Evolutionary conservation across 2,113 vertebrate species (phyloP).

Genomic region (Ceyx margarethae): DNA sequence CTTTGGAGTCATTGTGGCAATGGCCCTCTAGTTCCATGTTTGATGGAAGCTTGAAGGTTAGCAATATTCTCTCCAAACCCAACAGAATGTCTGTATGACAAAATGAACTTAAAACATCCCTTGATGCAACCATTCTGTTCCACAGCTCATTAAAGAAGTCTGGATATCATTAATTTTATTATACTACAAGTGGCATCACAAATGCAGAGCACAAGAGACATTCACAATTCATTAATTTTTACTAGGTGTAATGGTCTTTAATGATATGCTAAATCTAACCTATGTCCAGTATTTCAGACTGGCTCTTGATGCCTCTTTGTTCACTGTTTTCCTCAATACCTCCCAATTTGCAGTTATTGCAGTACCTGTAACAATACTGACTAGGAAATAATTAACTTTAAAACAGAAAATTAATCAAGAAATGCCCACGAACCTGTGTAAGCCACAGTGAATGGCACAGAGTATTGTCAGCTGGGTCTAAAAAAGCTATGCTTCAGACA

Average conservation of each 20-base stretch:
- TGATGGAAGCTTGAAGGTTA: neutral
- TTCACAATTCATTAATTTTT: neutral
- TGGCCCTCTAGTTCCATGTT: neutral
- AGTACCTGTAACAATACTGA: neutral
- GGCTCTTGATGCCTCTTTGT: neutral
- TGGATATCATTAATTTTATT: neutral
- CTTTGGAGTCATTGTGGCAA: neutral
- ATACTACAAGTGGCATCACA: neutral
- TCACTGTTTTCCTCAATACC: neutral
- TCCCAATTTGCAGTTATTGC: neutral
- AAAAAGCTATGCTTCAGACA: neutral
- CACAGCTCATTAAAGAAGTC: neutral
- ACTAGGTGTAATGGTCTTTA: neutral
- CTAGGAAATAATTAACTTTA: neutral
- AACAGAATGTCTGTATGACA: neutral
- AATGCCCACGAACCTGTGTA: neutral
- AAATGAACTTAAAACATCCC: neutral
- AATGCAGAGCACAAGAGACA: neutral
- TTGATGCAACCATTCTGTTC: neutral
- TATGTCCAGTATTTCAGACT: rapidly evolving
- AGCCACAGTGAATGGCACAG: neutral
- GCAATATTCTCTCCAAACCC: neutral
- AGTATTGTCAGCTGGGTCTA: neutral
- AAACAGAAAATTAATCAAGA: neutral
- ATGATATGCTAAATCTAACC: neutral